Base-by-base conservation (phyloP, 2,888 invertebrate genomes). In the Glyphotaelius pellucidus region DNA sequence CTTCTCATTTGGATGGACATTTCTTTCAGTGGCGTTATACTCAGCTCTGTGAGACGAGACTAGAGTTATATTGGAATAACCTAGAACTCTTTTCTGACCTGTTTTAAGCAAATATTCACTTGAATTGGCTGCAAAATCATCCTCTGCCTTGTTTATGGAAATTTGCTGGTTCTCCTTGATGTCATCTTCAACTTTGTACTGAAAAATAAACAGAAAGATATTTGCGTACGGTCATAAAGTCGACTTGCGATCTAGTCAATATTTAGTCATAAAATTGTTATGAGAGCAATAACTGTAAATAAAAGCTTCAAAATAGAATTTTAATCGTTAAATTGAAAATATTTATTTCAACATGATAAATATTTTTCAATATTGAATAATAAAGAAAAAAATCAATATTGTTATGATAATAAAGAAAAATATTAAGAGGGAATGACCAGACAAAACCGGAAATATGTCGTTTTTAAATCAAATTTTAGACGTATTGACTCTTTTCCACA, bases 1-100 rank as follows among this genome's bases (percentile, higher is more conserved):
- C 92, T 95, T 95, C 4, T 95, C 95, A 93, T 95, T 79, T 83
- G 81, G 35, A 38, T 91, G 89, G 11, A 83, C 83, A 38, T 86
- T 42, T 79, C 85, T 91, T 79, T 92, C 86, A 67, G 90, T 42
- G 30, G 80, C 67, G 25, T 89, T 87, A 85, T 89, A 11, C 52
- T 87, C 89, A 11, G 88, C 67, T 52, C 90, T 90, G 52, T 83
- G 85, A 19, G 91, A 91, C 0, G 91, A 91, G 4, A 91, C 67
- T 0, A 91, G 19, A 30, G 88, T 92, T 19, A 91, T 91, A 52
- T 91, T 86, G 67, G 91, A 91, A 42, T 90, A 90, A 19, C 88
- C 91, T 35, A 90, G 52, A 47, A 42, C 52, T 52, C 80, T 91
- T 35, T 86, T 89, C 42, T 89, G 32, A 32, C 83, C 42, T 3